phyloP scores from a whole-genome alignment of 92 coral and sea anemone species.

The Bergia puertoricense region DNA sequence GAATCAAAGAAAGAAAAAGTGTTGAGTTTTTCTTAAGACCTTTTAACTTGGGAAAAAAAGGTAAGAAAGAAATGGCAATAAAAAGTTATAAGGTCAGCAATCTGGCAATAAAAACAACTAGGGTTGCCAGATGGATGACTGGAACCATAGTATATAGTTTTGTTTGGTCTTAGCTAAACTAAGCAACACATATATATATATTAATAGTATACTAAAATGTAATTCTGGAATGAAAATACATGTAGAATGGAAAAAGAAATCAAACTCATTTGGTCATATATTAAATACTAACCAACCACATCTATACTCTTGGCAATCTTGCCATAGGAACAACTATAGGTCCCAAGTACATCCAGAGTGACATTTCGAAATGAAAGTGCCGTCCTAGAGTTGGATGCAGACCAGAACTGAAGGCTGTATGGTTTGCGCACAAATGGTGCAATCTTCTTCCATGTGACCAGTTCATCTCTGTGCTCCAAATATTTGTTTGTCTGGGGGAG shows the following conservation, averaged over 20 bases:
- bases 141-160: too few species aligned
- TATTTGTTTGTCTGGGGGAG: conserved; percentile 63
- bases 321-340: conserved; percentile 80
- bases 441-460: conserved; percentile 75
- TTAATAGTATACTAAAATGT: not conserved
- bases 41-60: too few species aligned
- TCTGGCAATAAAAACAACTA: too few species aligned
- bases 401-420: conserved; percentile 73
- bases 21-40: too few species aligned
- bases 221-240: not conserved
- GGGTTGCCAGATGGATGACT: too few species aligned
- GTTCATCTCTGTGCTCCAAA: conserved; percentile 58
- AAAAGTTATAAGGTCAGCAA: too few species aligned
- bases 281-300: conserved; percentile 70
- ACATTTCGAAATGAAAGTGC: conserved; percentile 70
- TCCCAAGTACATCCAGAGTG: conserved; percentile 75
- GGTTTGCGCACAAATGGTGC: conserved; percentile 52
- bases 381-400: conserved; percentile 61
- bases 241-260: not conserved
- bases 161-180: not conserved
- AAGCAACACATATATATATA: not conserved
- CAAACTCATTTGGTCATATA: not conserved
- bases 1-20: too few species aligned
- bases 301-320: conserved; percentile 57
- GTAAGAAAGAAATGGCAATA: too few species aligned